A percentile compares a stretch with the other conserved stretches of the same genome.
Conservation (phyloP, 2,797 vertebrate genomes). For the Acrossocheilus fasciatus region DNA sequence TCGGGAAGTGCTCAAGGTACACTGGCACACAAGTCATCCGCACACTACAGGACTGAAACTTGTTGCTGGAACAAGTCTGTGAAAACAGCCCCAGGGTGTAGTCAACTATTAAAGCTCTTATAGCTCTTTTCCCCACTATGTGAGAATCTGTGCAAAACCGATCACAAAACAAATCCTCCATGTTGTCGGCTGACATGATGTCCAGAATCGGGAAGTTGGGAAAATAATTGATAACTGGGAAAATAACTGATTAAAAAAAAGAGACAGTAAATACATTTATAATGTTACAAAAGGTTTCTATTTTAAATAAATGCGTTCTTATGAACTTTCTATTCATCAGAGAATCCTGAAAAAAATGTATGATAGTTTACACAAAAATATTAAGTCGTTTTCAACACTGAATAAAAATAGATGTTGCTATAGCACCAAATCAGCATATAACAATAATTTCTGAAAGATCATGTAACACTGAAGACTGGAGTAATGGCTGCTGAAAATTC, state of each 20-base stretch:
- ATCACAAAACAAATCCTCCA: constrained; percentile 2
- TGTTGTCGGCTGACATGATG: neutral
- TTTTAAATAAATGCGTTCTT: neutral
- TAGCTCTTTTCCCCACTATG: neutral
- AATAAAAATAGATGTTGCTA: neutral
- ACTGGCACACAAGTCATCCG: neutral
- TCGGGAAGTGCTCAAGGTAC: constrained; percentile 53
- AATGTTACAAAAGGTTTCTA: neutral
- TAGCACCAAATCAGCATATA: neutral
- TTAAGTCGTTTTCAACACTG: neutral
- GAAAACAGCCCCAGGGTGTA: neutral
- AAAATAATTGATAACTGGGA: constrained; percentile 28
- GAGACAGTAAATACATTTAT: neutral
- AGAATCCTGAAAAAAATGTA: too few species aligned
- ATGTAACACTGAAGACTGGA: neutral
- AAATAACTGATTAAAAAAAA: neutral
- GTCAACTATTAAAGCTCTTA: neutral
- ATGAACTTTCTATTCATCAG: too few species aligned
- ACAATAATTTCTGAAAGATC: neutral
- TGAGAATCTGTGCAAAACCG: neutral
- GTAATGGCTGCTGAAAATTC: neutral
- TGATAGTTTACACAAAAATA: neutral
- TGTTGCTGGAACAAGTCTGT: constrained; percentile 1
- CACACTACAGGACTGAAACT: neutral
- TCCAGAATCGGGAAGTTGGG: neutral